phyloP scores from a whole-genome alignment of 1,140 invertebrate species.

The Probaryconus sp. region DNA sequence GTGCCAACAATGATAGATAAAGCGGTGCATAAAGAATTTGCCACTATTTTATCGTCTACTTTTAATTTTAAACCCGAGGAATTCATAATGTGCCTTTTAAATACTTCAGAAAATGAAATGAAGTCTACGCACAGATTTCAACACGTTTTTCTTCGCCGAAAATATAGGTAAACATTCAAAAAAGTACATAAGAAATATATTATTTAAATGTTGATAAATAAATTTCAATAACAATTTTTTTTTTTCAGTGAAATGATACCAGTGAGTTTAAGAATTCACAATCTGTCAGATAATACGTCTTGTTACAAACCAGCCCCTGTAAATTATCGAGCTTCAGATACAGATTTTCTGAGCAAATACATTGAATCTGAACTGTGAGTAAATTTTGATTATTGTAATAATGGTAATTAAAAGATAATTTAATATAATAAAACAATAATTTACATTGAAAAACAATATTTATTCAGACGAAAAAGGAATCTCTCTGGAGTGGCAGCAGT shows the following conservation, averaged over 20 bases:
- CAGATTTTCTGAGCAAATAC: conserved; percentile 65
- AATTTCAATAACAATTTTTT: conserved; percentile 4
- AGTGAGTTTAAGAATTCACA: conserved; percentile 73
- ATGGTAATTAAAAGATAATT: no score
- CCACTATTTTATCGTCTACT: conserved; percentile 74
- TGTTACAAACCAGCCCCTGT: conserved; percentile 71
- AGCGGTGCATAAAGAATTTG: conserved; percentile 80
- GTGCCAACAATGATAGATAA: conserved; percentile 79
- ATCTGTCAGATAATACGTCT: conserved; percentile 73
- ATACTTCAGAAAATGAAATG: conserved; percentile 74
- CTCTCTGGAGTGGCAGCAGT: conserved; percentile 61
- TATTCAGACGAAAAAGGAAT: conserved; percentile 10
- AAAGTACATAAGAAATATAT: conserved; percentile 9
- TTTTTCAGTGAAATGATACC: conserved; percentile 56
- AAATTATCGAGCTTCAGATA: conserved; percentile 31
- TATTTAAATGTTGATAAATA: conserved; percentile 5
- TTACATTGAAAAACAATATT: neutral
- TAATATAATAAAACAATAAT: conserved; percentile 10
- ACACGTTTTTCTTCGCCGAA: conserved; percentile 74
- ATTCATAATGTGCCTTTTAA: conserved; percentile 80
- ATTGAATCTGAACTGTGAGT: conserved; percentile 26
- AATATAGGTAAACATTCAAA: conserved; percentile 62
- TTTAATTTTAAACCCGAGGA: conserved; percentile 52
- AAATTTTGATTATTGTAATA: no score
- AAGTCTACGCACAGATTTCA: conserved; percentile 80